Evolutionary conservation across 2,888 invertebrate species (phyloP), one percentile per base, ranked within the genome.

Genomic region (Mimachlamys varia): DNA sequence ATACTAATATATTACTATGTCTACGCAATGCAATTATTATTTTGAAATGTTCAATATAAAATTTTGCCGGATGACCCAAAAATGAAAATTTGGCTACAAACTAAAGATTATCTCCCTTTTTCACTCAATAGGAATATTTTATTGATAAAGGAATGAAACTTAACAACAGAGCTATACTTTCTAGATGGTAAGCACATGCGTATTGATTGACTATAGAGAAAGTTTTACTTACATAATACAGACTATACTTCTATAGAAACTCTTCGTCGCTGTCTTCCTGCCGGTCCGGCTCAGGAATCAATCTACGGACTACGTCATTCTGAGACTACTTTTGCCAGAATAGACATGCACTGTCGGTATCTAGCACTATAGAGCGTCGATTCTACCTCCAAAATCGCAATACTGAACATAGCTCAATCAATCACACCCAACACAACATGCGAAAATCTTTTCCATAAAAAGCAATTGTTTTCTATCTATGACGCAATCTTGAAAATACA

Each of bases 401-500:
- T 33, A 5, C 33, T 10, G 27, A 27, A 76, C 33, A 76, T 76
- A 0, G 13, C 33, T 0, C 33, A 12, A 27, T 76, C 19, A 27
- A 27, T 76, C 19, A 27, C 7, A 76, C 4, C 33, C 27, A 76
- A 5, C 2, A 44, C 4, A 76, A 76, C 76, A 76, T 76, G 76
- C 76, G 27, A 76, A 33, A 58, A 22, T 7, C 7, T 7, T n/a
- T 22, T 76, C 0, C 12, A 22, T 27, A 76, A 27, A 76, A 76
- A 33, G 33, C 76, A 76, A 53, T 4, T 62, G 27, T 7, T 33
- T 7, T 33, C 76, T 76, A 76, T 33, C 76, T 76, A 76, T 27
- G 76, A 76, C 76, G 76, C 76, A 76, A 76, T 76, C 76, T 44
- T 76, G 76, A 76, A 27, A 76, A 27, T 27, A 27, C 27, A 76